These are phyloP conservation scores for Nothura maculosa DNA, from an alignment of 2,797 vertebrate genomes.

Conservation along the genomic window DNA sequence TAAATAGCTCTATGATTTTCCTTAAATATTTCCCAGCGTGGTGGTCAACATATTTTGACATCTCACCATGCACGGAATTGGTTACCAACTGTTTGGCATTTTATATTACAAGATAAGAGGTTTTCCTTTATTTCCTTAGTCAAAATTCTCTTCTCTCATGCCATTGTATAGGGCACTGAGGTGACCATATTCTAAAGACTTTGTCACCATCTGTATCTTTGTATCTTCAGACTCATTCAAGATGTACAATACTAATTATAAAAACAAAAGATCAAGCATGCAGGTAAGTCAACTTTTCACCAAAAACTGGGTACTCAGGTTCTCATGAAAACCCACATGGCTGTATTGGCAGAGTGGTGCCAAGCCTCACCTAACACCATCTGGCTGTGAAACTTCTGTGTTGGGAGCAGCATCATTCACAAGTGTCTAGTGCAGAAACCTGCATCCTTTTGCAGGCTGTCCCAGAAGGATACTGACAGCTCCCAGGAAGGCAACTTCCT, in stretches of 20 bases:
- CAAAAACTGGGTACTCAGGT: background rate
- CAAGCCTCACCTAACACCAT: background rate
- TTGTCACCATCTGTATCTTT: background rate
- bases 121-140: constrained; percentile 22
- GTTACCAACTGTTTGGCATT: constrained; percentile 11
- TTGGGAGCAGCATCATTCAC: constrained; percentile 1
- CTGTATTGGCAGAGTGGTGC: background rate
- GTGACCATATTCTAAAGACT: background rate
- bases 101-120: background rate
- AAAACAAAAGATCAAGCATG: background rate
- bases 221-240: background rate
- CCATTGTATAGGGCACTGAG: background rate
- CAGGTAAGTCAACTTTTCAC: background rate
- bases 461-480: background rate
- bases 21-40: background rate
- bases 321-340: background rate
- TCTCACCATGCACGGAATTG: background rate
- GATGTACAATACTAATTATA: background rate
- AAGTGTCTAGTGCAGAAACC: background rate
- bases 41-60: constrained; percentile 31
- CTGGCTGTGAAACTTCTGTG: constrained; percentile 27
- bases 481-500: background rate
- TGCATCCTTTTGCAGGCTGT: no score
- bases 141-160: background rate
- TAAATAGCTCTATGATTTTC: constrained; percentile 18